Evolutionary conservation across 1,140 invertebrate species (phyloP).

Genomic region (Pachypsylla venusta): DNA sequence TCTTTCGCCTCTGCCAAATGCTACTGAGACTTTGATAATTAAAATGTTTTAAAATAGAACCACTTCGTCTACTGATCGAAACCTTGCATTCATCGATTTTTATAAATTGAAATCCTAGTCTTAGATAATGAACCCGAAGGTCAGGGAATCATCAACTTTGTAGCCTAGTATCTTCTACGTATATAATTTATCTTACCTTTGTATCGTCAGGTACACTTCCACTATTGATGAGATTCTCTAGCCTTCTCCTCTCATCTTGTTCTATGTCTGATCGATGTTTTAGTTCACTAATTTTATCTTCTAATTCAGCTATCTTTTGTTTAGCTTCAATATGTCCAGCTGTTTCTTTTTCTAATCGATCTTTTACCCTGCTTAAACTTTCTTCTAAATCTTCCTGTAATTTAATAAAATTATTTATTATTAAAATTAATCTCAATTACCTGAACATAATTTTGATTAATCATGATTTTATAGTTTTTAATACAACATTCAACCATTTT

Average conservation of each 20-base stretch:
- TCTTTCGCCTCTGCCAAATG: too few relatives aligned
- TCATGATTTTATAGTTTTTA: too few relatives aligned
- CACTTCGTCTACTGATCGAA: too few relatives aligned
- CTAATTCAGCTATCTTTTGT: conserved; percentile 56
- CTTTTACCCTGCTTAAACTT: conserved; percentile 65
- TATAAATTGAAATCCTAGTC: too few relatives aligned
- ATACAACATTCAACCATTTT: too few relatives aligned
- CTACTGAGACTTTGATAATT: too few relatives aligned
- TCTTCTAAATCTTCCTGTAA: conserved; percentile 72
- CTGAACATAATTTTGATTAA: too few relatives aligned
- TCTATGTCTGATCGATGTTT: conserved; percentile 62
- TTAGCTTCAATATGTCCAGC: conserved; percentile 72
- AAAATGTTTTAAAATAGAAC: too few relatives aligned
- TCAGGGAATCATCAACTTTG: too few relatives aligned
- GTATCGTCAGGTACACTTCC: conserved; percentile 85
- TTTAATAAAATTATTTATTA: conserved; percentile 5
- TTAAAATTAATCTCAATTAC: conserved; percentile 21
- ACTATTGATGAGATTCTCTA: conserved; percentile 70
- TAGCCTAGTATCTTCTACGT: too few relatives aligned
- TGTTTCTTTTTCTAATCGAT: conserved; percentile 78
- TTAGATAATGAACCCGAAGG: too few relatives aligned
- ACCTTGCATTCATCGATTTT: too few relatives aligned
- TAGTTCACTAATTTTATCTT: conserved; percentile 55
- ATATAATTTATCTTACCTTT: conserved; percentile 52
- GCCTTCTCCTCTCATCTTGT: conserved; percentile 58